A percentile compares a stretch with the other conserved stretches of the same genome.
Evolutionary conservation across 2,797 vertebrate species (phyloP).

Genomic region (Siniperca scherzeri): DNA sequence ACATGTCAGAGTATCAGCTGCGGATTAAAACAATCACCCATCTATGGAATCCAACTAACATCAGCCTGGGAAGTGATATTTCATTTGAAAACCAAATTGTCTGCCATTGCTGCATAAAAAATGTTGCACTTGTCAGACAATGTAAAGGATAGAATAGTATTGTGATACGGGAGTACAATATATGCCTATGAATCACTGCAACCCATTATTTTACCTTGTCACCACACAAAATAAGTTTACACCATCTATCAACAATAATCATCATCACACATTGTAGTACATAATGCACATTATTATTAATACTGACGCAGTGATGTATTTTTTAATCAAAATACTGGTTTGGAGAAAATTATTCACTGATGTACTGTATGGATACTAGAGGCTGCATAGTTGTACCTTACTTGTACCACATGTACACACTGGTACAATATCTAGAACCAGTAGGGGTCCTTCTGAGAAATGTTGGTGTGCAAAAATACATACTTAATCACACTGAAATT

Average conservation of each 20-base stretch:
- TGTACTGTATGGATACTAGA: neutral
- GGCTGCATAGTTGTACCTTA: neutral
- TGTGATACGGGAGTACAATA: neutral
- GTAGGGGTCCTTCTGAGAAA: neutral
- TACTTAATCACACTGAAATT: neutral
- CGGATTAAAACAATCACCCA: constrained; percentile 42
- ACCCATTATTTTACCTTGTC: neutral
- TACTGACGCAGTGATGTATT: neutral
- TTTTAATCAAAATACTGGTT: neutral
- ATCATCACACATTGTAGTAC: neutral
- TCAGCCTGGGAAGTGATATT: constrained; percentile 10
- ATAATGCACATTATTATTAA: neutral
- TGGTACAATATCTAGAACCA: neutral
- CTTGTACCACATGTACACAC: neutral
- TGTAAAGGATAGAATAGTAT: neutral
- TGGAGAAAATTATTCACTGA: neutral
- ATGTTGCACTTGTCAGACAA: neutral
- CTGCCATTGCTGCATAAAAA: neutral
- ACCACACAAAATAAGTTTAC: neutral
- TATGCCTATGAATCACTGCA: neutral
- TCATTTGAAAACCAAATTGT: constrained; percentile 36
- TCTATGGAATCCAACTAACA: constrained; percentile 17
- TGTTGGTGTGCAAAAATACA: neutral
- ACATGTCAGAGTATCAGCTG: constrained; percentile 45
- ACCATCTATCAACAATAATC: neutral